A percentile compares a stretch with the other conserved stretches of the same genome.
phyloP scores from a whole-genome alignment of 2,797 vertebrate genomes.

The Tokudaia tokunoshimensis region DNA sequence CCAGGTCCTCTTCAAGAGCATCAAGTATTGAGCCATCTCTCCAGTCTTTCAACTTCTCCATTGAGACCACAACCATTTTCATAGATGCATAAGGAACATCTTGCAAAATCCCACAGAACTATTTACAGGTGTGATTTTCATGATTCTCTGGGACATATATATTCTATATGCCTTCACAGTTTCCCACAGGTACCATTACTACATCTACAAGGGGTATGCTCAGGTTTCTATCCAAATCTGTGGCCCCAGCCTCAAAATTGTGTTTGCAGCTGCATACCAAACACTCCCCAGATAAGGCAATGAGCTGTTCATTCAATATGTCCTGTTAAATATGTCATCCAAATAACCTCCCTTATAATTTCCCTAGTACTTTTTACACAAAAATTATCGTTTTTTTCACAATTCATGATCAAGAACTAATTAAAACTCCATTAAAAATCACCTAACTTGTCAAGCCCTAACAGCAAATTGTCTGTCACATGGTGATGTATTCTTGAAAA shows the following conservation, averaged over 20 bases:
- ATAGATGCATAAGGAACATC: not conserved
- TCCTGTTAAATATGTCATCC: not conserved
- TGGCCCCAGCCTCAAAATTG: too few species aligned
- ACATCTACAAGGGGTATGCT: not conserved
- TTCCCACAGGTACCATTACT: not conserved
- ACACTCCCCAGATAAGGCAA: not conserved
- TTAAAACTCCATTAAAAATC: not conserved
- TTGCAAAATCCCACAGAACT: not conserved
- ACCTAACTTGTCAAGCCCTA: not conserved
- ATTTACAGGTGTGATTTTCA: not conserved
- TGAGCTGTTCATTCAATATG: not conserved
- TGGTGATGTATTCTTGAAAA: not conserved
- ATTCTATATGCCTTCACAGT: not conserved
- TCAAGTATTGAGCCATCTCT: not conserved
- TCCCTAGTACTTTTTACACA: not conserved
- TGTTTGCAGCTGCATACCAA: not conserved
- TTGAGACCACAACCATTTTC: slow-evolving; percentile 54
- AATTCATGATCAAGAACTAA: not conserved
- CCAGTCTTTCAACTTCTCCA: not conserved
- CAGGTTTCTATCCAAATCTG: not conserved
- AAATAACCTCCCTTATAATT: not conserved
- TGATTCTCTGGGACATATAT: not conserved
- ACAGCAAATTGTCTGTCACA: not conserved
- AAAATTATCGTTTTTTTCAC: not conserved
- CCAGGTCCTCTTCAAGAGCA: not conserved